Evolutionary conservation across 2,888 invertebrate genomes (phyloP).

Genomic region (Melieria picta): DNA sequence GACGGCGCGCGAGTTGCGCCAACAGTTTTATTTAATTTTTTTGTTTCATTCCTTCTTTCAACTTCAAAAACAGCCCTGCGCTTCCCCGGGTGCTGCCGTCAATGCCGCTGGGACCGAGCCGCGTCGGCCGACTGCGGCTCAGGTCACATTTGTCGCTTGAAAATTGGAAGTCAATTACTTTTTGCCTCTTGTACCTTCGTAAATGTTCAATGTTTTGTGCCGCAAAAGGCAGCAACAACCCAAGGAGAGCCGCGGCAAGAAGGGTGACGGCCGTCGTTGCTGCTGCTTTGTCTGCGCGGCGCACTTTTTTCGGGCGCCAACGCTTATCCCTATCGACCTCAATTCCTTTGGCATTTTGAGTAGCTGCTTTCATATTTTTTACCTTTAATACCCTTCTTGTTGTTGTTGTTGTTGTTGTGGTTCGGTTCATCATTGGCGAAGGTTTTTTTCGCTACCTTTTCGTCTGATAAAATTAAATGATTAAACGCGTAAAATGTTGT

Average conservation of each 20-base stretch:
- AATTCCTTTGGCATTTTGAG: too few species aligned
- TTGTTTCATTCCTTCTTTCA: too few species aligned
- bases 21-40: too few species aligned
- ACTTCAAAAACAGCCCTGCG: too few species aligned
- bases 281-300: too few species aligned
- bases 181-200: background rate
- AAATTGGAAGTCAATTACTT: slow-evolving; percentile 4
- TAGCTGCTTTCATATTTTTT: too few species aligned
- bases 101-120: background rate
- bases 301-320: too few species aligned
- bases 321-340: too few species aligned
- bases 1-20: too few species aligned
- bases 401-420: too few species aligned
- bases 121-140: background rate
- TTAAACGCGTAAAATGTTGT: background rate
- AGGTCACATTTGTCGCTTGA: background rate
- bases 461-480: background rate
- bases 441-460: background rate
- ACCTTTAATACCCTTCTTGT: too few species aligned
- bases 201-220: background rate
- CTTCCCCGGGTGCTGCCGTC: background rate
- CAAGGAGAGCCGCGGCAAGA: background rate
- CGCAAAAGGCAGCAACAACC: background rate
- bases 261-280: background rate
- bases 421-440: too few species aligned